Evolutionary conservation across 1,140 invertebrate genomes (phyloP), one percentile per base, ranked within the genome.

Genomic region (Copidosoma floridanum): DNA sequence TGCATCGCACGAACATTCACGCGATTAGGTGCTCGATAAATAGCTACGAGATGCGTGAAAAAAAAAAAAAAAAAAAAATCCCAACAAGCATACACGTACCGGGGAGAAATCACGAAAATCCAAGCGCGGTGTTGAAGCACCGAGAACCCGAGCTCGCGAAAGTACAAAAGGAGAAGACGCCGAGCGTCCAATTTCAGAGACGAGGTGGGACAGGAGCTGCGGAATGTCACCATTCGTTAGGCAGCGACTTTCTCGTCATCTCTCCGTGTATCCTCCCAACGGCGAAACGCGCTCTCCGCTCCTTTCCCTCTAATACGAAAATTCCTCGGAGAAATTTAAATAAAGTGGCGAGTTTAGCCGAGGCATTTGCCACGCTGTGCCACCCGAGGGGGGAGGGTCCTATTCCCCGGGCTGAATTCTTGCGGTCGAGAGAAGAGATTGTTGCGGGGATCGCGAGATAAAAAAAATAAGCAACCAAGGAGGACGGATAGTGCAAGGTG

Each of bases 281-380:
- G 50, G 16, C 23, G 18, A 20, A 21, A 14, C 18, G 16, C 41
- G 63, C n/a, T n/a, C n/a, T n/a, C n/a, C n/a, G n/a, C n/a, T n/a
- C n/a, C n/a, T n/a, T 64, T 67, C 48, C 47, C 18, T 46, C 65
- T 68, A 69, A 66, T 68, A 65, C 57, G 64, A 57, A 71, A 65
- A 68, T 69, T 68, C 63, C 63, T 50, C 40, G 41, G 57, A 63
- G 63, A 67, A 73, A 72, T 73, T 72, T 70, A 70, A 73, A 73
- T 71, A 73, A 68, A 73, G 61, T 66, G 55, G 53, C 54, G 40
- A 61, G 65, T 68, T 66, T 55, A 57, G 60, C 51, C 35, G 43
- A 56, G 47, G 53, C 52, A 57, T 58, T 46, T 20, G 38, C 52
- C n/a, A n/a, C n/a, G n/a, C n/a, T n/a, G n/a, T n/a, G n/a, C n/a